Evolutionary conservation across 2,888 invertebrate genomes (phyloP), one percentile per base, ranked within the genome.

Genomic region (Ellobium chinense): DNA sequence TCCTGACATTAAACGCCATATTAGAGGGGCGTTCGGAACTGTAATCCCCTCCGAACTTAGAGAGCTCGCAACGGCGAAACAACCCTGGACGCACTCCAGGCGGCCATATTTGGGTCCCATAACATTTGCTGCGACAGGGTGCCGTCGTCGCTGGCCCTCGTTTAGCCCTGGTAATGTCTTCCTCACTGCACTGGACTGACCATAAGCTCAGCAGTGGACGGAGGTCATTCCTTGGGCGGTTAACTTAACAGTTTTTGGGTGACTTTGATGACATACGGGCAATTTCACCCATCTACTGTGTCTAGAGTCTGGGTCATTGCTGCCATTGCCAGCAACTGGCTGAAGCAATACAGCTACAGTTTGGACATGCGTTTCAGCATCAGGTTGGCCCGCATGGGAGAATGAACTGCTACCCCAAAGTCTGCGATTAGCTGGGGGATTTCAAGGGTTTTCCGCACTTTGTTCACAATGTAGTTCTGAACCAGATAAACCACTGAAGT

Each of bases 81-180:
- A 72, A 58, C 24, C 37, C 58, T 3, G 27, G 60, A 34, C 34
- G 72, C 72, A 37, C 72, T 18, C 58, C 36, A 34, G 56, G 21
- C 31, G 72, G 72, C 27, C 72, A 72, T 72, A 56, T 58, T 54
- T 72, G 72, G 37, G 5, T 72, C 72, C 72, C 72, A 58, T 58
- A 36, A 24, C 72, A 60, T 72, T 72, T 58, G n/a, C 31, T 37
- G 58, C 24, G n/a, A 34, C 56, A 34, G 31, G 56, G 58, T 60
- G 58, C 58, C 60, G 58, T 34, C 56, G 36, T 37, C 58, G 58
- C 14, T 60, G 21, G 36, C 1, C 46, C 31, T 60, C 36, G 24
- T 2, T 58, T 12, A 4, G 72, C n/a, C 58, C 14, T 21, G 36
- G 58, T 72, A 60, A 72, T 72, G 72, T 60, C 37, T 58, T 60